These are phyloP conservation scores for Tipula helvola DNA, from an alignment of 2,888 invertebrate species.

Conservation along the genomic window DNA sequence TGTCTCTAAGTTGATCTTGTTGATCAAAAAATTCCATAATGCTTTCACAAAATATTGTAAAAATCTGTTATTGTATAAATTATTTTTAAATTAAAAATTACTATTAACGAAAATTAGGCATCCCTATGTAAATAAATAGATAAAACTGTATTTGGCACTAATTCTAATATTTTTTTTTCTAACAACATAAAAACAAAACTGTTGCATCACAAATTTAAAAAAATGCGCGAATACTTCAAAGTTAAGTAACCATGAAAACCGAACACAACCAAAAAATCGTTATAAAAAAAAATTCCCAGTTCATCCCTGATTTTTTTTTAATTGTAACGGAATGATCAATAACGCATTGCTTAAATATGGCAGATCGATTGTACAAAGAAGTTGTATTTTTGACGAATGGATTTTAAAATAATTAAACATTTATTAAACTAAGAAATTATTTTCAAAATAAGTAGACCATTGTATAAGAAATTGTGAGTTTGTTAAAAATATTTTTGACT, in stretches of 20 bases:
- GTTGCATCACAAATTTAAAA: not conserved
- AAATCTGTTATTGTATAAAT: not conserved
- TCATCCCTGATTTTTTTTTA: not conserved
- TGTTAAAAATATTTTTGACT: not conserved
- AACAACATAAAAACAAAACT: not conserved
- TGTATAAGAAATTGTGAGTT: not conserved
- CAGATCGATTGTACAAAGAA: not conserved
- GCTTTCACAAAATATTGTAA: not conserved
- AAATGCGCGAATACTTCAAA: not conserved
- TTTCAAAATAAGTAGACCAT: not conserved
- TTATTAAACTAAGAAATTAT: not conserved
- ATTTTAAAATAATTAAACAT: not conserved
- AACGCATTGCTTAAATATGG: slow-evolving; percentile 8
- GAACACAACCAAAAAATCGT: not conserved
- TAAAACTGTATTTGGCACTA: not conserved
- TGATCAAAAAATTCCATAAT: not conserved
- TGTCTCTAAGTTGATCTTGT: not conserved
- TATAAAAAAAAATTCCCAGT: not conserved
- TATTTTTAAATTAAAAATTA: not conserved
- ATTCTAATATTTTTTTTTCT: not conserved
- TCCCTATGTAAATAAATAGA: not conserved
- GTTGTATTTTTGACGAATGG: not conserved
- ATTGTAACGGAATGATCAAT: not conserved
- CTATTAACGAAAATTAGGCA: not conserved
- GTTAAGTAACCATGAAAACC: not conserved